Percentiles rank a stretch among this genome's conserved stretches.
These are phyloP conservation scores for Melanostigma gelatinosum DNA, from an alignment of 2,113 vertebrate genomes.

Conservation along the genomic window DNA sequence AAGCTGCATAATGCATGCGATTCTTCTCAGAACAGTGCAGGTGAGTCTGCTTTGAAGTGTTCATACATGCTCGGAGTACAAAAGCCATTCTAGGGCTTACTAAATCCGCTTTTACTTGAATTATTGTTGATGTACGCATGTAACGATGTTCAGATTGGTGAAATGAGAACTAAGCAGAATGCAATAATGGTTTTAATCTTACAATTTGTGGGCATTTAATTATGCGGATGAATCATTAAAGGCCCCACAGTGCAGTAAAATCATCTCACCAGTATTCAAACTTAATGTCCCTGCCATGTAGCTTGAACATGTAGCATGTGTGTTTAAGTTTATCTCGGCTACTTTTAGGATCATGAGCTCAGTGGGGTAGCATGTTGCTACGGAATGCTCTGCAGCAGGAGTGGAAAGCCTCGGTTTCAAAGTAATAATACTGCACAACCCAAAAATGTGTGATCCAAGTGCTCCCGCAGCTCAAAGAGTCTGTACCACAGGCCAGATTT, in stretches of 20 bases:
- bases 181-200: background rate
- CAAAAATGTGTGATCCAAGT: constrained; percentile 42
- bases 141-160: background rate
- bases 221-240: constrained; percentile 32
- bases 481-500: constrained; percentile 58
- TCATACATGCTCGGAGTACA: constrained; percentile 7
- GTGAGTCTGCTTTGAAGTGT: constrained; percentile 56
- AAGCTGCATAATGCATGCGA: constrained; percentile 41
- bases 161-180: background rate
- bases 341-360: background rate
- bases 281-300: constrained; percentile 8
- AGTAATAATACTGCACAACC: constrained; percentile 38
- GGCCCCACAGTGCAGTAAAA: background rate
- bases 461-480: constrained; percentile 31
- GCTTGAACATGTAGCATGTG: background rate
- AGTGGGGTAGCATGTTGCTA: background rate
- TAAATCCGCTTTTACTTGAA: constrained; percentile 3
- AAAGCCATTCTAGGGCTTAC: background rate
- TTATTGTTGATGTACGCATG: background rate
- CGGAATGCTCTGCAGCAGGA: background rate
- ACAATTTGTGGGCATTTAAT: constrained; percentile 27
- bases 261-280: constrained; percentile 19
- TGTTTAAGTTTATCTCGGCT: constrained; percentile 13
- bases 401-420: constrained; percentile 22
- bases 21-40: constrained; percentile 41